These are phyloP conservation scores for Drosophila mayri DNA, from an alignment of 1,140 invertebrate genomes.

Conservation along the genomic window DNA sequence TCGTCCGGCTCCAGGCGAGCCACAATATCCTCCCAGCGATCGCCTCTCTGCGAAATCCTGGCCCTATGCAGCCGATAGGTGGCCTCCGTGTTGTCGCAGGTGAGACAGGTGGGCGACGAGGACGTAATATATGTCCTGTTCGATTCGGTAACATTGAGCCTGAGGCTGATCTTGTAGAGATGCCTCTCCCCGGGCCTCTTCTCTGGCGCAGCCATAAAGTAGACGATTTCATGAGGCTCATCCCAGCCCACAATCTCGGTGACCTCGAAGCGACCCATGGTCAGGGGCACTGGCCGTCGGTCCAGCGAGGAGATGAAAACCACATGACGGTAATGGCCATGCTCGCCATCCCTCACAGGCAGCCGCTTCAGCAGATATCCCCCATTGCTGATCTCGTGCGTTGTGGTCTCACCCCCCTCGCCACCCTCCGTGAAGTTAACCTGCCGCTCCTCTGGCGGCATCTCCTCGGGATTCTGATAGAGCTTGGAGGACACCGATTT, in stretches of 20 bases:
- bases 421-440: slow-evolving; percentile 68
- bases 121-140: slow-evolving; percentile 83
- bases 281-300: slow-evolving; percentile 86
- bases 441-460: slow-evolving; percentile 28
- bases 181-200: slow-evolving; percentile 90
- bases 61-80: slow-evolving; percentile 70
- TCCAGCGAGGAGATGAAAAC: slow-evolving; percentile 85
- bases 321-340: slow-evolving; percentile 85
- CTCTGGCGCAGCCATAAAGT: slow-evolving; percentile 90
- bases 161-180: slow-evolving; percentile 88
- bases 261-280: slow-evolving; percentile 89
- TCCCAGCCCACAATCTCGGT: slow-evolving; percentile 89
- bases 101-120: slow-evolving; percentile 78
- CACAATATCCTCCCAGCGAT: slow-evolving; percentile 72
- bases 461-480: neutral
- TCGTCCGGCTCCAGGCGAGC: slow-evolving; percentile 69
- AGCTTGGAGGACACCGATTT: neutral
- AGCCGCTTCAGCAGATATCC: slow-evolving; percentile 86
- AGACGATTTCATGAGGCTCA: slow-evolving; percentile 87
- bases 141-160: slow-evolving; percentile 80
- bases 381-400: slow-evolving; percentile 78
- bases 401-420: slow-evolving; percentile 33
- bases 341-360: slow-evolving; percentile 87
- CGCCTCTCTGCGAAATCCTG: slow-evolving; percentile 53
- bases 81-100: slow-evolving; percentile 78